Evolutionary conservation across 92 coral and sea anemone genomes (phyloP), one percentile per base, ranked within the genome.

Genomic region (Bergia sp.): DNA sequence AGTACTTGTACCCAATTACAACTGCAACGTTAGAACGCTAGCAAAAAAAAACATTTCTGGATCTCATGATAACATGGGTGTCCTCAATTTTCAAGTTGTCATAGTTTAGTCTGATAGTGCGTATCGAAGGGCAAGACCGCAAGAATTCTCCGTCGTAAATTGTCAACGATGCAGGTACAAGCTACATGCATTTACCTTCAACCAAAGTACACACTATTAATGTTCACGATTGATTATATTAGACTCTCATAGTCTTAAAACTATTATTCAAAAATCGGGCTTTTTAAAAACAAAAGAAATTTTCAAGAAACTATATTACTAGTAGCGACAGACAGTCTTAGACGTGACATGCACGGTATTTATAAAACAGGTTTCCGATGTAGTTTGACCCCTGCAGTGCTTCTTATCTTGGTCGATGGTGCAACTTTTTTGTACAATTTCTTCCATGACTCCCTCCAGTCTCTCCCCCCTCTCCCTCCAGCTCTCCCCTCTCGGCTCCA

Each of bases 81-180:
- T 50, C 13, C 58, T 50, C 58, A 50, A 50, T 50, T 50, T 50
- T 50, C 58, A 50, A 50, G 58, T 50, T 50, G 58, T 72, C 42
- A 72, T 72, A 72, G 76, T 72, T 72, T 72, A 29, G 76, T 72
- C 76, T 72, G 76, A 29, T 37, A 29, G 76, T 72, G 76, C 76
- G 76, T 72, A 36, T 72, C 76, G 76, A 72, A 72, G 76, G 42
- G 76, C 76, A 72, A 72, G 76, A 72, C 76, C 76, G 76, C 76
- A 72, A 37, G 76, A 71, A 72, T 72, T 72, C 76, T 72, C 76
- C 15, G 76, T 72, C 76, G 76, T 72, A 72, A 29, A 29, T 72
- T 72, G 76, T 72, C 76, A 72, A 72, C 12, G 42, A 72, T 72
- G 76, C 76, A 72, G 39, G 42, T 72, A 72, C 76, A 72, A 72